Conservation (phyloP, 2,113 vertebrate genomes). For the Phycodurus eques region DNA sequence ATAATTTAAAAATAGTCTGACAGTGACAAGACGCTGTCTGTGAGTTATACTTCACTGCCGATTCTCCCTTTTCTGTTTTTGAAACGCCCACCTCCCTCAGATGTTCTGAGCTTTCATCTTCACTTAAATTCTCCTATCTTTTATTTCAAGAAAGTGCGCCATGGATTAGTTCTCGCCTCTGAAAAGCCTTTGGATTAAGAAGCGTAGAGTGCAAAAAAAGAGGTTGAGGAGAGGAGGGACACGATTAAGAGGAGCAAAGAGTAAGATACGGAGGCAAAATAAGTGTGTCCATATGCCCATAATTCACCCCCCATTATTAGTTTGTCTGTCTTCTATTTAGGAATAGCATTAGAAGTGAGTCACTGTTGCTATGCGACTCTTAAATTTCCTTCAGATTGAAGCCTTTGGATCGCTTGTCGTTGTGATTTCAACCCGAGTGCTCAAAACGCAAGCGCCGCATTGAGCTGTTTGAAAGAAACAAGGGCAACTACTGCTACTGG, state of each 20-base stretch:
- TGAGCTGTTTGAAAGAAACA: constrained; percentile 8
- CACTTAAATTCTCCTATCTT: constrained; percentile 44
- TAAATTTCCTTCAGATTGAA: constrained; percentile 31
- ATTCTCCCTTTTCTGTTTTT: constrained; percentile 19
- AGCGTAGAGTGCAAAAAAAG: constrained; percentile 19
- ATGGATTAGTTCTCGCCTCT: constrained; percentile 40
- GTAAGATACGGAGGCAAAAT: background rate
- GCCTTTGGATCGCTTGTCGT: constrained; percentile 19
- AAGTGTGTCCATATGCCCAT: constrained; percentile 2
- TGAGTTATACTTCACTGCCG: constrained; percentile 16
- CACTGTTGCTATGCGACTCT: constrained; percentile 51
- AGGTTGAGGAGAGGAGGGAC: constrained; percentile 4
- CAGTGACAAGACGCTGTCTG: constrained; percentile 26
- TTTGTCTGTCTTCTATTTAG: constrained; percentile 10
- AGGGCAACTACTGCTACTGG: too few species aligned
- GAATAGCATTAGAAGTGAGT: constrained; percentile 17
- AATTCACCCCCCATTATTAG: constrained; percentile 1
- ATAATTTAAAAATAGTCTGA: constrained; percentile 50
- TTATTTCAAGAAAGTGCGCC: constrained; percentile 53
- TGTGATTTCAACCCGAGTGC: constrained; percentile 24
- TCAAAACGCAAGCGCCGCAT: constrained; percentile 5
- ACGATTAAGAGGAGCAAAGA: background rate
- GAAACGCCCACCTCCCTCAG: constrained; percentile 25
- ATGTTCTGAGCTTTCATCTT: constrained; percentile 54
- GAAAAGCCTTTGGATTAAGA: constrained; percentile 50